A percentile compares a stretch with the other conserved stretches of the same genome.
Evolutionary conservation across 1,140 invertebrate species (phyloP).

Genomic region (Lasioglossum baleicum): DNA sequence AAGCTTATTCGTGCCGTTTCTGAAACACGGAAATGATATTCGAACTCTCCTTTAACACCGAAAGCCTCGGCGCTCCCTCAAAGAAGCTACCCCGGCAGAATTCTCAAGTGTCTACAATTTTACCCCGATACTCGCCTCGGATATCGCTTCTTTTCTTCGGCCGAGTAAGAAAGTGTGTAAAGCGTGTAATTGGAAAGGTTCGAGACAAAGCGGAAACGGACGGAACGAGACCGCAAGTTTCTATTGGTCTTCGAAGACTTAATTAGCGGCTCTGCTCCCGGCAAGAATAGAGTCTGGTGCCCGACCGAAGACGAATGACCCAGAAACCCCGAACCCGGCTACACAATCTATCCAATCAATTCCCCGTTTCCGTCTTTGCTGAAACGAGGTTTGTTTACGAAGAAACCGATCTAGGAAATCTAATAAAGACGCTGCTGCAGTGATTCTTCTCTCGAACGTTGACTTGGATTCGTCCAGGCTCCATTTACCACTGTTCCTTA

Average conservation of each 20-base stretch:
- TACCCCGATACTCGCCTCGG: background rate
- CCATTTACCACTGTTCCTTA: no score
- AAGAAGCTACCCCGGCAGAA: background rate
- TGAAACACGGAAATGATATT: background rate
- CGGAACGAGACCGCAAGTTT: conserved; percentile 1
- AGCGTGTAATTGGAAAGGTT: conserved; percentile 4
- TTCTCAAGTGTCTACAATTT: background rate
- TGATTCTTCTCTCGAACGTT: no score
- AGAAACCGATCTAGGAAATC: background rate
- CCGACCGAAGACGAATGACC: background rate
- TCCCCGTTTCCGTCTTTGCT: background rate
- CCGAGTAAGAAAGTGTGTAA: background rate
- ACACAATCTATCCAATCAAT: background rate
- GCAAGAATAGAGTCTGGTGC: background rate
- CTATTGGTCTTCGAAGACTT: conserved; percentile 2
- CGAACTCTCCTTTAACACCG: background rate
- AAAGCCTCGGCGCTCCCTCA: background rate
- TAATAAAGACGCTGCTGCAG: no score
- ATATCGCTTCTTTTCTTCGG: background rate
- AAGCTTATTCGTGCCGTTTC: background rate
- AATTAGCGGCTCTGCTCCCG: background rate
- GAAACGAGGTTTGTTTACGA: background rate
- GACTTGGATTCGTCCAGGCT: no score
- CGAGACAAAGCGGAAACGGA: background rate
- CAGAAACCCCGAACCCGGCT: background rate